phyloP scores from a whole-genome alignment of 2,797 vertebrate genomes.

The Tokudaia tokunoshimensis region DNA sequence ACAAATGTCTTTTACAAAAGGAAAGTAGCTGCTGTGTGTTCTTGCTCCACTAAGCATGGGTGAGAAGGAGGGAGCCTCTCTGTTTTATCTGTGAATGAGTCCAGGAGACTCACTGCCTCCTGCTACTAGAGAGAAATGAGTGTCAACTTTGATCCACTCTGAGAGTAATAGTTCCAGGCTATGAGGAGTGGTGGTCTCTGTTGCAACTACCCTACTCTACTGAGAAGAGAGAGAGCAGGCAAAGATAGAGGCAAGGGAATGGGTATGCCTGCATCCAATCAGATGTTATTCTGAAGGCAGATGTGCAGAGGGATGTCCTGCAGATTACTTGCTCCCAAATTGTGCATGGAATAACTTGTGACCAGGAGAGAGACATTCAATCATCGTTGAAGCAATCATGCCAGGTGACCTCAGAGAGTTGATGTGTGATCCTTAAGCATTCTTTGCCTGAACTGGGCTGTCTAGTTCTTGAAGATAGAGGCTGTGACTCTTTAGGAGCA shows the following conservation, averaged over 20 bases:
- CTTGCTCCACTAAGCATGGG: background rate
- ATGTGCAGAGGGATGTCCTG: fast-evolving
- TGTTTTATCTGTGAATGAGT: background rate
- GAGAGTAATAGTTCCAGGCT: background rate
- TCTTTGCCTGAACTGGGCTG: background rate
- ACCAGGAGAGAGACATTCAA: background rate
- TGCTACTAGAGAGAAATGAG: fast-evolving
- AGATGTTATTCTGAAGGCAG: background rate
- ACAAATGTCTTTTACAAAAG: conserved; percentile 24
- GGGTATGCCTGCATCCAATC: fast-evolving
- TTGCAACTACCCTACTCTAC: background rate
- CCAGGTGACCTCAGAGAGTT: background rate
- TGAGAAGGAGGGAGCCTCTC: background rate
- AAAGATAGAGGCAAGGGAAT: background rate
- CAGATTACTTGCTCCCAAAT: fast-evolving
- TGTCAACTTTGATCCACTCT: too few relatives aligned
- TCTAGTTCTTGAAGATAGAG: background rate
- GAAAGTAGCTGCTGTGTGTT: background rate
- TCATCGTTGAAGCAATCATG: background rate
- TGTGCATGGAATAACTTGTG: too few relatives aligned
- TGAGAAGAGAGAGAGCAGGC: background rate
- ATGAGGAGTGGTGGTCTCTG: background rate
- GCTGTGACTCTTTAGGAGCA: background rate
- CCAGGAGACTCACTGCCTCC: fast-evolving
- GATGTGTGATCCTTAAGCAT: background rate